Evolutionary conservation across 2,888 invertebrate species (phyloP).

Genomic region (Oscheius onirici): DNA sequence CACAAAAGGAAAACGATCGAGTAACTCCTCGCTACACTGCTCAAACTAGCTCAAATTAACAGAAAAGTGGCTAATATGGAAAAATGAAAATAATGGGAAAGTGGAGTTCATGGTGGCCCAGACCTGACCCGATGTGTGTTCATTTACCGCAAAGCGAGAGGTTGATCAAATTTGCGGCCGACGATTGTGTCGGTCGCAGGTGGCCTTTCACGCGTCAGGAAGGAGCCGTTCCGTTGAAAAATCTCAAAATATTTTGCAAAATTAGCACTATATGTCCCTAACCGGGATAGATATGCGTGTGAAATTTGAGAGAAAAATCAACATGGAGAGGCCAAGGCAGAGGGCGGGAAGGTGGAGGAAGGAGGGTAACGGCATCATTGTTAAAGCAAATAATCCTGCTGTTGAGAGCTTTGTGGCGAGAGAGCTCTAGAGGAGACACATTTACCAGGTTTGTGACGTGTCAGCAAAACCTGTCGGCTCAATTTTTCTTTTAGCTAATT

Average conservation of each 20-base stretch:
- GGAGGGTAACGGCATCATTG: constrained; percentile 21
- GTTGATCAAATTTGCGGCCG: constrained; percentile 16
- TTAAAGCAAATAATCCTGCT: constrained; percentile 14
- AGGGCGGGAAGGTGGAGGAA: neutral
- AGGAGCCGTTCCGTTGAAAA: neutral
- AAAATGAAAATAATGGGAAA: neutral
- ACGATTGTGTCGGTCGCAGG: neutral
- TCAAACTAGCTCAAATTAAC: too few species aligned
- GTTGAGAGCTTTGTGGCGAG: neutral
- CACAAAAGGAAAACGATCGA: too few species aligned
- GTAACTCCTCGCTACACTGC: too few species aligned
- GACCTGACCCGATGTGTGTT: neutral
- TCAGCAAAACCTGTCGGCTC: neutral
- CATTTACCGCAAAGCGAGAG: constrained; percentile 14
- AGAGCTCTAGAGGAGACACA: neutral
- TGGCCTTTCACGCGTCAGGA: neutral
- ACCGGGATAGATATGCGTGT: constrained; percentile 21
- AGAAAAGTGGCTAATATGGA: neutral
- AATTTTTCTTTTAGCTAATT: neutral
- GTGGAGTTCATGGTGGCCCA: neutral
- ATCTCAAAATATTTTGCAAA: neutral
- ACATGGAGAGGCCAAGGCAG: neutral
- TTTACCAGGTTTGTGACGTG: neutral
- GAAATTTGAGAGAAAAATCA: constrained; percentile 34
- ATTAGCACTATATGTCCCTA: neutral